A percentile compares a stretch with the other conserved stretches of the same genome.
Evolutionary conservation across 1,140 invertebrate genomes (phyloP).

Genomic region (Latrodectus geometricus): DNA sequence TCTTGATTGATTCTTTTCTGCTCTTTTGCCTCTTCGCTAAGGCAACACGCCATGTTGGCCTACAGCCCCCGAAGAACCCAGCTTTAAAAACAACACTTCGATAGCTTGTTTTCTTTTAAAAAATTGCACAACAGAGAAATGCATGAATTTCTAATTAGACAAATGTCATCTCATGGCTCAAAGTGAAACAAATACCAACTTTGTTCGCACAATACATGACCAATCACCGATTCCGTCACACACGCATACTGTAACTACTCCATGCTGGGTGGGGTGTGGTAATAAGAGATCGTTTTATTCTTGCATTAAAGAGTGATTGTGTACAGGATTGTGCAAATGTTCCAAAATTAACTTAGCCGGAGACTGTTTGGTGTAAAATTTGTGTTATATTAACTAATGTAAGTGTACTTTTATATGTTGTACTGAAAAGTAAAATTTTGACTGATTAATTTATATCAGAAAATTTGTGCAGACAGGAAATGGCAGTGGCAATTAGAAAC

Average conservation of each 20-base stretch:
- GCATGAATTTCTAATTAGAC: constrained; percentile 37
- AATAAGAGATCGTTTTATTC: constrained; percentile 33
- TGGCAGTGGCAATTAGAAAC: too few relatives aligned
- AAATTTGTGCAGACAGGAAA: too few relatives aligned
- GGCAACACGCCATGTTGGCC: constrained; percentile 92
- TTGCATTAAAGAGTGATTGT: too few relatives aligned
- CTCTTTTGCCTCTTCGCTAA: constrained; percentile 99
- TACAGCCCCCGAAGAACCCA: constrained; percentile 53
- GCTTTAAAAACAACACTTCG: constrained; percentile 43
- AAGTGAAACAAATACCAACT: constrained; percentile 58
- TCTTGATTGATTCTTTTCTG: constrained; percentile 99
- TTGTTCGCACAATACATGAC: constrained; percentile 54
- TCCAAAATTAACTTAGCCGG: too few relatives aligned
- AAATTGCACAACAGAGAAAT: constrained; percentile 48
- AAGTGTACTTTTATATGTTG: too few relatives aligned
- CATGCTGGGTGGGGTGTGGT: constrained; percentile 51
- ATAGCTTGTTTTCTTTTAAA: constrained; percentile 39
- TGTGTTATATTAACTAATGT: too few relatives aligned
- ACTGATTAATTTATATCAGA: too few relatives aligned
- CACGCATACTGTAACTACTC: constrained; percentile 26
- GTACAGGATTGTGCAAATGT: too few relatives aligned
- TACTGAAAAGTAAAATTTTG: too few relatives aligned
- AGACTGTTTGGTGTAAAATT: too few relatives aligned
- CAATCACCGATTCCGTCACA: constrained; percentile 58
- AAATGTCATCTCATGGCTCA: constrained; percentile 45